phyloP scores from a whole-genome alignment of 2,113 vertebrate species.

The Phaethon lepturus region DNA sequence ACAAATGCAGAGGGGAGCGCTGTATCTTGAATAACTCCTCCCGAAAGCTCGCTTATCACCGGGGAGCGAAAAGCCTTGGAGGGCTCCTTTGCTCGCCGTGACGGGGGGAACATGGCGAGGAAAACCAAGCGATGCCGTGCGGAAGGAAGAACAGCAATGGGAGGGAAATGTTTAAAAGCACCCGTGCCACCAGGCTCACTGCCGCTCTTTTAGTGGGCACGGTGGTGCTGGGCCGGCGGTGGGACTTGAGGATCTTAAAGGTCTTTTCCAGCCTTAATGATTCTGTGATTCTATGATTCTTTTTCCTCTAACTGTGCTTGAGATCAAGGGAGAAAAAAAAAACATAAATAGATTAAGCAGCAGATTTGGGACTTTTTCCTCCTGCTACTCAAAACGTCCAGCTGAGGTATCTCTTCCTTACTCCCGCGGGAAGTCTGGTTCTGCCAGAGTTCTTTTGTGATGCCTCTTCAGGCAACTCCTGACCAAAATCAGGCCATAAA shows the following conservation, averaged over 20 bases:
- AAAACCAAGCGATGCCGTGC: not conserved
- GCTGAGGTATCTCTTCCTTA: not conserved
- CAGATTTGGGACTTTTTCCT: not conserved
- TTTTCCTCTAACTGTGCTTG: not conserved
- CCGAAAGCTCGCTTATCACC: not conserved
- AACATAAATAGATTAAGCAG: not conserved
- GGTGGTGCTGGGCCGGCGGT: too few relatives aligned
- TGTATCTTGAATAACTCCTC: not conserved
- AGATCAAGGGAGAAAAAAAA: not conserved
- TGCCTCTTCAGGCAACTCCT: not conserved
- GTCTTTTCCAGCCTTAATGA: too few relatives aligned
- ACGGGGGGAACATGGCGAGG: fast-evolving
- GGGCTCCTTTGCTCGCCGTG: not conserved
- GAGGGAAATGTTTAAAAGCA: not conserved
- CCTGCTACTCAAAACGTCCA: not conserved
- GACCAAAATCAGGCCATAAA: not conserved
- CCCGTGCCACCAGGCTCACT: not conserved
- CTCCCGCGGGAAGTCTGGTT: not conserved
- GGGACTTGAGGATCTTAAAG: too few relatives aligned
- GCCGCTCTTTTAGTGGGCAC: too few relatives aligned
- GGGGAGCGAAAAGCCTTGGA: not conserved
- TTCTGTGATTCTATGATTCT: not conserved
- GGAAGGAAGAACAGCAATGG: fast-evolving
- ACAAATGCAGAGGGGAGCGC: not conserved
- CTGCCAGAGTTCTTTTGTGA: not conserved